Percentiles rank a stretch among this genome's conserved stretches.
These are phyloP conservation scores for Ligdia adustata DNA, from an alignment of 2,888 invertebrate species.

Conservation along the genomic window DNA sequence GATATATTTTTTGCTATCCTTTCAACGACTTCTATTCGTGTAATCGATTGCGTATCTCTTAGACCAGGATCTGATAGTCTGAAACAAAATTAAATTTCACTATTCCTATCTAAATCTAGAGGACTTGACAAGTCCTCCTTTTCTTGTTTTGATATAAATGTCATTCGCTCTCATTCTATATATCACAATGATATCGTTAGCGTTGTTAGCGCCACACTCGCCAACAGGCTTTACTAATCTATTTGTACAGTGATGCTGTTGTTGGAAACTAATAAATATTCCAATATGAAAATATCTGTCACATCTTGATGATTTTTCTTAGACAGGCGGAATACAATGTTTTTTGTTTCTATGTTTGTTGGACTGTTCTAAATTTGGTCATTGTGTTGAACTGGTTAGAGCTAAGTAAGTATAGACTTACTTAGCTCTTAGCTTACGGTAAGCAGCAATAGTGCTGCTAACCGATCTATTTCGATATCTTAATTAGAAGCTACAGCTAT, in stretches of 20 bases:
- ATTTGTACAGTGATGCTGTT: constrained; percentile 5
- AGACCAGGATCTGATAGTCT: no score
- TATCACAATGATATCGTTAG: constrained; percentile 3
- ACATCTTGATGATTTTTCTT: constrained; percentile 6
- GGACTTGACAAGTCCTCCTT: no score
- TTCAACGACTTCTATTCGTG: no score
- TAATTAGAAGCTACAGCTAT: background rate
- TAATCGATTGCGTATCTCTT: no score
- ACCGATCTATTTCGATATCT: no score
- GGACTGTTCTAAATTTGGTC: background rate
- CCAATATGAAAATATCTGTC: constrained; percentile 5
- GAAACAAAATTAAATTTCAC: background rate
- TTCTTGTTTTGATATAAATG: no score
- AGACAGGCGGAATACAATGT: background rate
- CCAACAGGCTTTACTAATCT: background rate
- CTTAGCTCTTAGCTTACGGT: no score
- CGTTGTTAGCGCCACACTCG: background rate
- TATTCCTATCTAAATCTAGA: background rate
- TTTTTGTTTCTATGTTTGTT: constrained; percentile 1
- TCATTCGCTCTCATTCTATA: background rate
- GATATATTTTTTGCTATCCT: no score
- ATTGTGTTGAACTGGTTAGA: no score
- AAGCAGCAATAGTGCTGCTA: no score
- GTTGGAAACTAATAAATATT: constrained; percentile 10
- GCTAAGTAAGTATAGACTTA: no score